These are phyloP conservation scores for Lissonota sp. DNA, from an alignment of 2,888 invertebrate species.

Conservation along the genomic window DNA sequence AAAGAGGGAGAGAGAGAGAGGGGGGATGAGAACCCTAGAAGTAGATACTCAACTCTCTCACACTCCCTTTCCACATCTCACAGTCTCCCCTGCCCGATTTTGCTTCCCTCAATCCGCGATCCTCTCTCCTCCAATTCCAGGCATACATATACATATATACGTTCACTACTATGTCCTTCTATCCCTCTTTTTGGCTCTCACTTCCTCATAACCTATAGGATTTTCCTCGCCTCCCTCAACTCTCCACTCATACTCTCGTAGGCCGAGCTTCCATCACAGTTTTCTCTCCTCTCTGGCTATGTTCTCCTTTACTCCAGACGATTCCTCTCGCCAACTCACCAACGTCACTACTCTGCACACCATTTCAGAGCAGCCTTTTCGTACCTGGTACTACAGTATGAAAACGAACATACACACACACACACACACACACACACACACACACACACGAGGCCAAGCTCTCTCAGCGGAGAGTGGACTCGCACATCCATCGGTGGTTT, in stretches of 20 bases:
- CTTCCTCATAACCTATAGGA: slow-evolving; percentile 18
- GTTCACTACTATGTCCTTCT: slow-evolving; percentile 39
- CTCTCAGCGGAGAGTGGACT: slow-evolving; percentile 41
- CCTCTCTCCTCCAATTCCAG: slow-evolving; percentile 31
- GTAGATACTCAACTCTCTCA: slow-evolving; percentile 59
- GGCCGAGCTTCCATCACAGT: slow-evolving; percentile 41
- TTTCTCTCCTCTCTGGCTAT: slow-evolving; percentile 45
- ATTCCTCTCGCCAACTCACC: slow-evolving; percentile 52
- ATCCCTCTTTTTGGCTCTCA: slow-evolving; percentile 26
- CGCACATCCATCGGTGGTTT: slow-evolving; percentile 43
- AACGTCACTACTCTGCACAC: slow-evolving; percentile 43
- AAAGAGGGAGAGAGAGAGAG: slow-evolving; percentile 4
- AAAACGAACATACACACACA: neutral
- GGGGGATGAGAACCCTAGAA: slow-evolving; percentile 27
- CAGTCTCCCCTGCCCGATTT: slow-evolving; percentile 39
- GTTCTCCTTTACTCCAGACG: slow-evolving; percentile 54
- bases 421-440: neutral
- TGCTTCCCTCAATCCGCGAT: slow-evolving; percentile 45
- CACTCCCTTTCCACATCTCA: slow-evolving; percentile 50
- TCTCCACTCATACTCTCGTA: slow-evolving; percentile 2
- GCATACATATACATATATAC: slow-evolving; percentile 26
- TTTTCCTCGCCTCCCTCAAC: slow-evolving; percentile 42
- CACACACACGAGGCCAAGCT: slow-evolving; percentile 33
- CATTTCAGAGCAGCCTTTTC: slow-evolving; percentile 16
- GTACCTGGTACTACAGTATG: too few species aligned